phyloP scores from a whole-genome alignment of 2,113 vertebrate species.

The Numida meleagris region DNA sequence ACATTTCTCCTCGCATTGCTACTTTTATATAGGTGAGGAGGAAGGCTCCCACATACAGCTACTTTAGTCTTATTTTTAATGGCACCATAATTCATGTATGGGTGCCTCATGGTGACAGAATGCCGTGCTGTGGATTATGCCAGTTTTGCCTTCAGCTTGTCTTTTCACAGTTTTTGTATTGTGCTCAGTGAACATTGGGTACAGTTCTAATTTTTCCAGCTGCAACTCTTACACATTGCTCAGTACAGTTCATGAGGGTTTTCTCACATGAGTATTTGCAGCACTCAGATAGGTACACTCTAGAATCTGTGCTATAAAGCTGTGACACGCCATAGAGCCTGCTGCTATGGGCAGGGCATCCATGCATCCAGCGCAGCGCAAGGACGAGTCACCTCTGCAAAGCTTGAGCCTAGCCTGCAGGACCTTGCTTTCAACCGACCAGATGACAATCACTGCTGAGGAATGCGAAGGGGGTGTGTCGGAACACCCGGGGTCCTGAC shows the following conservation, averaged over 20 bases:
- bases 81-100: neutral
- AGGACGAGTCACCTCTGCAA: neutral
- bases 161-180: neutral
- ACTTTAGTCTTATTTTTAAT: neutral
- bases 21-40: neutral
- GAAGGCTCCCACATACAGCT: neutral
- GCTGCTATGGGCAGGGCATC: neutral
- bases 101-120: neutral
- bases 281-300: fast-evolving
- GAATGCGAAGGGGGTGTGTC: too few relatives aligned
- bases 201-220: neutral
- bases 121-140: neutral
- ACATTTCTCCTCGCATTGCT: neutral
- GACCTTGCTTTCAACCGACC: neutral
- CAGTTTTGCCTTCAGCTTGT: neutral
- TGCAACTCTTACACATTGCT: neutral
- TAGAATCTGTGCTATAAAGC: neutral
- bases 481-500: too few relatives aligned
- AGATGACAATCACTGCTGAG: too few relatives aligned
- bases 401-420: neutral
- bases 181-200: neutral
- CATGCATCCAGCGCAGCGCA: neutral
- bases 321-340: fast-evolving
- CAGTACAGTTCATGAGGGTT: neutral
- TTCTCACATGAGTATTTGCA: fast-evolving